These are phyloP conservation scores for Pocillopora grandis DNA, from an alignment of 92 coral and sea anemone genomes.

Conservation along the genomic window DNA sequence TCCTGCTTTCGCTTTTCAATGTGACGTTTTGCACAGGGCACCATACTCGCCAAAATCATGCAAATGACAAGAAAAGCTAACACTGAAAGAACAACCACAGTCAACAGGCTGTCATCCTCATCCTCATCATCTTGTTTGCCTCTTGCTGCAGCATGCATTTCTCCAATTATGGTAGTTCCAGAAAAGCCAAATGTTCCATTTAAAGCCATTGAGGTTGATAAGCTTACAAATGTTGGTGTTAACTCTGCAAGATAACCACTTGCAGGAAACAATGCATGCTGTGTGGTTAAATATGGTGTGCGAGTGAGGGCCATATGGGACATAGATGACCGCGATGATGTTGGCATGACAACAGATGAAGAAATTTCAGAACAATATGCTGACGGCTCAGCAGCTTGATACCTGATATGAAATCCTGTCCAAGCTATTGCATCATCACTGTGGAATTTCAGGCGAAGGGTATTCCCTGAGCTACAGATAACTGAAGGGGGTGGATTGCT, in stretches of 20 bases:
- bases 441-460: conserved; percentile 56
- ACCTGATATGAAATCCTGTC: conserved; percentile 63
- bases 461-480: conserved; percentile 70
- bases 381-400: conserved; percentile 55
- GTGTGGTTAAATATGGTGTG: conserved; percentile 8
- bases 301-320: conserved; percentile 9
- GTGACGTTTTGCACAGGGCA: conserved; percentile 69
- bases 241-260: not conserved
- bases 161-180: conserved; percentile 3
- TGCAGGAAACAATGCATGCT: conserved; percentile 21
- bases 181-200: conserved; percentile 28
- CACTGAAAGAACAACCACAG: conserved; percentile 71
- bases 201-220: not conserved
- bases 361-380: conserved; percentile 57
- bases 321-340: conserved; percentile 37
- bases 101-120: conserved; percentile 63
- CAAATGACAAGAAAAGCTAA: conserved; percentile 73
- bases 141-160: conserved; percentile 27
- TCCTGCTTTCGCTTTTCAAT: conserved; percentile 60
- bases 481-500: conserved; percentile 67
- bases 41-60: conserved; percentile 71
- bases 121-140: conserved; percentile 11
- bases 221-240: not conserved
- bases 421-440: conserved; percentile 76
- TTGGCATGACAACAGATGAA: conserved; percentile 42